phyloP scores from a whole-genome alignment of 2,797 vertebrate genomes.

The Naso thynnoides region DNA sequence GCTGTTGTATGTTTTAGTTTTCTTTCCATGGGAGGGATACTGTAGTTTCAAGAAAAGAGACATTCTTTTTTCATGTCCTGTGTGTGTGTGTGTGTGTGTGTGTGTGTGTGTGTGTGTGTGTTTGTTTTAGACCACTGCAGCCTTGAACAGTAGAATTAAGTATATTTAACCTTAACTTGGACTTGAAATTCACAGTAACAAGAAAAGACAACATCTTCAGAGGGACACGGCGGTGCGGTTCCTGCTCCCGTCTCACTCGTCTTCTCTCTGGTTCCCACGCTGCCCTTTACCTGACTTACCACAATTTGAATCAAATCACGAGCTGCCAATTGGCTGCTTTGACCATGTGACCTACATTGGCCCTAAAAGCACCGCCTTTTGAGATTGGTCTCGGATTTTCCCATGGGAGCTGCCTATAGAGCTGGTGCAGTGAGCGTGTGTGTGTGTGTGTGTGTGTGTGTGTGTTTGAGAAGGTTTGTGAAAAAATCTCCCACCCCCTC shows the following conservation, averaged over 20 bases:
- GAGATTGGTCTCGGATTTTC: conserved; percentile 84
- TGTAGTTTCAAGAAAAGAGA: conserved; percentile 3
- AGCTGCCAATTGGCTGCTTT: conserved; percentile 75
- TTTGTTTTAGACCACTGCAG: conserved; percentile 49
- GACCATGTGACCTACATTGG: conserved; percentile 80
- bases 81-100: no score
- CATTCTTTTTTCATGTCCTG: not conserved
- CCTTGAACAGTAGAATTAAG: conserved; percentile 5
- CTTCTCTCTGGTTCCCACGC: conserved; percentile 78
- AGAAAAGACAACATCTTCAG: conserved; percentile 50
- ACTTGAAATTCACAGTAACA: conserved; percentile 35
- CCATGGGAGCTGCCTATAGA: conserved; percentile 86
- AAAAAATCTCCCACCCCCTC: conserved; percentile 55
- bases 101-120: conserved; percentile 16
- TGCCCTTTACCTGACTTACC: conserved; percentile 83
- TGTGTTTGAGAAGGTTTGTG: conserved; percentile 63
- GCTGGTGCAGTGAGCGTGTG: conserved; percentile 38
- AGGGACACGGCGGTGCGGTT: conserved; percentile 38
- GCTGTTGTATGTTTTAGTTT: conserved; percentile 39
- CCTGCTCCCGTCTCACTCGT: conserved; percentile 37
- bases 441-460: conserved; percentile 60
- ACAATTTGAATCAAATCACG: conserved; percentile 86
- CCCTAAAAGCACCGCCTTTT: conserved; percentile 73
- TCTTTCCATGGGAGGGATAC: conserved; percentile 12
- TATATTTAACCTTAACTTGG: conserved; percentile 49